Percentiles rank a stretch among this genome's conserved stretches.
These are phyloP conservation scores for Drosophila kanekoi DNA, from an alignment of 2,888 invertebrate species.

Conservation along the genomic window DNA sequence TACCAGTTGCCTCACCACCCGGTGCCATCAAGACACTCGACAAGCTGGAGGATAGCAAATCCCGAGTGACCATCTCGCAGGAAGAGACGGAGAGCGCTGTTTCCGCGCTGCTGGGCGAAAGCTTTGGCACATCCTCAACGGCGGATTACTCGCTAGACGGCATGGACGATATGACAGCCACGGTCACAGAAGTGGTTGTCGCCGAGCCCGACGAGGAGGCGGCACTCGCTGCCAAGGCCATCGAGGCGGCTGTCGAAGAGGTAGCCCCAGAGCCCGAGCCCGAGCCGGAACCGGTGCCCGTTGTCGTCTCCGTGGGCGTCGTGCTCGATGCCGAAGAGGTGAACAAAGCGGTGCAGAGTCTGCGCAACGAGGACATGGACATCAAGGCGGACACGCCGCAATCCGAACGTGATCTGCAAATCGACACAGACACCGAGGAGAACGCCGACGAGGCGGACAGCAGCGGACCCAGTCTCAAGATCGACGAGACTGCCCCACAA, in stretches of 20 bases:
- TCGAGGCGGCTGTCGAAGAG: conserved; percentile 81
- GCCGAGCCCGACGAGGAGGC: conserved; percentile 85
- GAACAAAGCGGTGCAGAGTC: conserved; percentile 92
- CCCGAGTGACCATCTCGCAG: conserved; percentile 92
- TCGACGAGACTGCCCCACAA: conserved; percentile 71
- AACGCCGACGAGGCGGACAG: conserved; percentile 87
- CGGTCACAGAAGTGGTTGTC: conserved; percentile 82
- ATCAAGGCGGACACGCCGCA: conserved; percentile 94
- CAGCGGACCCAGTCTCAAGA: conserved; percentile 81
- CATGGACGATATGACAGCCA: conserved; percentile 73
- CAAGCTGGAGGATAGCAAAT: conserved; percentile 89
- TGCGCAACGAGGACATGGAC: conserved; percentile 90
- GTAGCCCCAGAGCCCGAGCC: conserved; percentile 82
- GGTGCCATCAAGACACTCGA: conserved; percentile 85
- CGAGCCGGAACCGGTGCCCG: conserved; percentile 85
- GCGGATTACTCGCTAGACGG: conserved; percentile 86
- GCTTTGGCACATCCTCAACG: conserved; percentile 89
- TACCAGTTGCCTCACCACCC: conserved; percentile 83
- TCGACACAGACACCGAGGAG: conserved; percentile 94
- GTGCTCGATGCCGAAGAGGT: conserved; percentile 89
- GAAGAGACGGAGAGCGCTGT: conserved; percentile 97
- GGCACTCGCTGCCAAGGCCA: conserved; percentile 81
- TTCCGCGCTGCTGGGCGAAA: conserved; percentile 93
- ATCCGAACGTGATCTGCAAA: conserved; percentile 93
- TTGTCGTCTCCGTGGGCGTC: conserved; percentile 88